Base-by-base conservation (phyloP, 1,140 invertebrate genomes). In the Leptoteleia sp. region DNA sequence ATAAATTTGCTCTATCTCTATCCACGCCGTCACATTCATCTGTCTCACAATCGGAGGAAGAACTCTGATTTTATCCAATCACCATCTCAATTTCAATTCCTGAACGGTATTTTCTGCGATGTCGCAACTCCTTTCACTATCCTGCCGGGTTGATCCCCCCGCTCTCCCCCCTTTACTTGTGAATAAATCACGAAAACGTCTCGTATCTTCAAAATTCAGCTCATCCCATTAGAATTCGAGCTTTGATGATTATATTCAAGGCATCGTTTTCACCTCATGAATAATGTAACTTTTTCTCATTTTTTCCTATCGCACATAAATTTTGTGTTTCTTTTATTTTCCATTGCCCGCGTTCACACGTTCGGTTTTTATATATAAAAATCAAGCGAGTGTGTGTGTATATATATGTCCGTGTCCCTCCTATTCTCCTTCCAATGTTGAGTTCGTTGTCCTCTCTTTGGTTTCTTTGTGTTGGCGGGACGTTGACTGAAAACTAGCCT, bases 401-500 rank as follows among this genome's bases (percentile, higher is more conserved):
- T n/a, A n/a, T n/a, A n/a, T n/a, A n/a, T n/a, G n/a, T n/a, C n/a
- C n/a, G n/a, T n/a, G n/a, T n/a, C n/a, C n/a, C n/a, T n/a, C n/a
- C n/a, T n/a, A n/a, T 22, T 22, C 16, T 52, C 35, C 29, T 27
- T 2, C 22, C 42, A 17, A 25, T 22, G 12, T 81, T 82, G 61
- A 82, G 50, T 84, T 81, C 65, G 6, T 59, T 70, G 65, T 59
- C 65, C 22, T 25, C 65, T 59, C 45, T 59, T 59, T 72, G 17
- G 7, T 62, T 62, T 62, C 57, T 72, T 72, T 62, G 29, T 62
- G 22, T 72, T 70, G 65, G 65, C 80, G 82, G 82, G 79, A 75
- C 82, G 82, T 85, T 82, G 83, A 61, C 81, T 79, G 82, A 82
- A 85, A 79, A 89, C 84, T 88, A 89, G 86, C 76, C 86, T 88